These are phyloP conservation scores for Cotesia chilonis DNA, from an alignment of 1,140 invertebrate genomes.

Conservation along the genomic window DNA sequence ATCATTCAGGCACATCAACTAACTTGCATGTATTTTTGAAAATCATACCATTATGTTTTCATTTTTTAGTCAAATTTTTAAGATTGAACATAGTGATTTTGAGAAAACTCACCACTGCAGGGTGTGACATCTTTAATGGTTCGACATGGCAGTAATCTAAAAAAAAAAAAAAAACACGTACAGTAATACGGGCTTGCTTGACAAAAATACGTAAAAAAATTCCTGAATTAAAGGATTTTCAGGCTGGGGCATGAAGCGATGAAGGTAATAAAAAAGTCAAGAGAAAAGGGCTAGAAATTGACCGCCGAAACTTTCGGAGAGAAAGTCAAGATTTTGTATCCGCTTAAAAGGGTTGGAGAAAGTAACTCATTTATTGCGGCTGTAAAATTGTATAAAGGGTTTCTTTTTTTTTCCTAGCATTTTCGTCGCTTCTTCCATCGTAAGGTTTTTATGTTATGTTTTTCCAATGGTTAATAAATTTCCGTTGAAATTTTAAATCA, in stretches of 20 bases:
- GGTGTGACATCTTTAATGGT: no score
- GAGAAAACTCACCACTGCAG: no score
- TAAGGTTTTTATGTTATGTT: neutral
- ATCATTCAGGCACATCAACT: no score
- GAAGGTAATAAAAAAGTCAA: conserved; percentile 37
- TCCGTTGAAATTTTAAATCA: neutral
- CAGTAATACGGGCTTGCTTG: no score
- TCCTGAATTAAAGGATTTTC: no score
- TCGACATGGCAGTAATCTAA: no score
- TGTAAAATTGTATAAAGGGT: conserved; percentile 56
- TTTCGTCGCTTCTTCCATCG: neutral
- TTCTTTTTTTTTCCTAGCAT: conserved; percentile 38
- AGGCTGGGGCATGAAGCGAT: neutral
- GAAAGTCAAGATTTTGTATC: conserved; percentile 46
- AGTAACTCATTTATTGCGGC: conserved; percentile 55
- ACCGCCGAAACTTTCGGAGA: conserved; percentile 19
- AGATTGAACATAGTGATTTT: no score
- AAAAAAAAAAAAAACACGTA: no score
- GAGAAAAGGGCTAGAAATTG: conserved; percentile 2
- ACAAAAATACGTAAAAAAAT: no score
- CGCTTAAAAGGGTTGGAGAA: conserved; percentile 60
- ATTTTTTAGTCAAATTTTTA: no score
- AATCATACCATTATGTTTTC: no score
- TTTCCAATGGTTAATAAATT: conserved; percentile 12
- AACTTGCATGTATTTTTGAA: no score